phyloP scores from a whole-genome alignment of 1,140 invertebrate species.

The Galleria mellonella region DNA sequence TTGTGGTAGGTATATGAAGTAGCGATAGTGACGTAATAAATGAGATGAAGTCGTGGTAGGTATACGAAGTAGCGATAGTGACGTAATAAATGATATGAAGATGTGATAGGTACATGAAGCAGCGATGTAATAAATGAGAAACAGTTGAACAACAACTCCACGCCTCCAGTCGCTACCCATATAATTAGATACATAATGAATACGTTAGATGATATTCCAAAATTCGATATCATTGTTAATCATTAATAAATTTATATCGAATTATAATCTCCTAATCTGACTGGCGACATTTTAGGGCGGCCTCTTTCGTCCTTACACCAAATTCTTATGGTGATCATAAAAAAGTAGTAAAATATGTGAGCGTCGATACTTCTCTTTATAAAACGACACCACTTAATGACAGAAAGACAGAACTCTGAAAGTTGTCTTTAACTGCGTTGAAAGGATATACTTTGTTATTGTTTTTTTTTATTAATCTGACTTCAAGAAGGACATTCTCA shows the following conservation, averaged over 20 bases:
- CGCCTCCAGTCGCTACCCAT: not conserved
- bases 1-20: too few relatives aligned
- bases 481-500: too few relatives aligned
- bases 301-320: constrained; percentile 29
- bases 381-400: not conserved
- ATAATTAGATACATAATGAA: too few relatives aligned
- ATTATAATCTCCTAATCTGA: constrained; percentile 54
- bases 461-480: too few relatives aligned
- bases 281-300: constrained; percentile 10
- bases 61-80: too few relatives aligned
- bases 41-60: too few relatives aligned
- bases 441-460: too few relatives aligned
- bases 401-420: not conserved
- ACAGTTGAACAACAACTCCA: not conserved
- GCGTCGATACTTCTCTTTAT: constrained; percentile 42
- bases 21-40: too few relatives aligned
- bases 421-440: too few relatives aligned
- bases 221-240: constrained; percentile 65
- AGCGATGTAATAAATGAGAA: too few relatives aligned
- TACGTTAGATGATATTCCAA: constrained; percentile 4
- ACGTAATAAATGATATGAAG: too few relatives aligned
- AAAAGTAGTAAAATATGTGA: constrained; percentile 53
- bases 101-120: too few relatives aligned
- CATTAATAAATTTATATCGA: constrained; percentile 66
- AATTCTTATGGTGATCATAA: constrained; percentile 36